phyloP scores from a whole-genome alignment of 2,797 vertebrate genomes.

The Cottoperca gobio region DNA sequence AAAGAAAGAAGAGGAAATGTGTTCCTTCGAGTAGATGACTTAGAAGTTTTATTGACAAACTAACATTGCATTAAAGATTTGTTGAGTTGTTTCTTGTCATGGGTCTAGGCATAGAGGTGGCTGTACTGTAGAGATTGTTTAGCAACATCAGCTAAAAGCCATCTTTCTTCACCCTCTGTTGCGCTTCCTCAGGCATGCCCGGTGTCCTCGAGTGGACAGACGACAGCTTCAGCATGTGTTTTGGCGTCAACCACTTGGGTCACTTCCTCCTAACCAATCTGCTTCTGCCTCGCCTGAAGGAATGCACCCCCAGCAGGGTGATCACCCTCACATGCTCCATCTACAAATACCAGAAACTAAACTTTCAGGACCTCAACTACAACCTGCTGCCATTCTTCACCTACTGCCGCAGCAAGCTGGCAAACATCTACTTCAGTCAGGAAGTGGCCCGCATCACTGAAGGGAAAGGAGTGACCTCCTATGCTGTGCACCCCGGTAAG shows the following conservation, averaged over 20 bases:
- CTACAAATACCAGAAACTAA: constrained; percentile 87
- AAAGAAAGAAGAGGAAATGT: background rate
- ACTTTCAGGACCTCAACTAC: constrained; percentile 89
- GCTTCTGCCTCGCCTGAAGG: constrained; percentile 83
- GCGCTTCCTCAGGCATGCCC: constrained; percentile 78
- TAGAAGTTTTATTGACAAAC: background rate
- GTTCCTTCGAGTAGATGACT: background rate
- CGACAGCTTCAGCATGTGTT: constrained; percentile 88
- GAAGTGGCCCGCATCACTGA: constrained; percentile 83
- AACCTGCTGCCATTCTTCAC: constrained; percentile 88
- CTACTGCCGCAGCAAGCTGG: constrained; percentile 88
- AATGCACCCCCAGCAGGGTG: constrained; percentile 84
- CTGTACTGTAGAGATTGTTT: background rate
- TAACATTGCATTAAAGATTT: background rate
- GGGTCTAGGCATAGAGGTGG: background rate
- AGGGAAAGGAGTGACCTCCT: constrained; percentile 83
- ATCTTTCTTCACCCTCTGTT: background rate
- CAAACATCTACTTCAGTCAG: constrained; percentile 88
- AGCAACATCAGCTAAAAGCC: background rate
- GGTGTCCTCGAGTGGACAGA: constrained; percentile 88
- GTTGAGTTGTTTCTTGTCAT: background rate
- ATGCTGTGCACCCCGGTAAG: constrained; percentile 86
- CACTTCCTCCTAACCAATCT: constrained; percentile 88
- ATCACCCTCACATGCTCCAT: constrained; percentile 86
- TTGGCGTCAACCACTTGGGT: constrained; percentile 88